phyloP scores from a whole-genome alignment of 2,797 vertebrate genomes.

The Carcharodon carcharias region DNA sequence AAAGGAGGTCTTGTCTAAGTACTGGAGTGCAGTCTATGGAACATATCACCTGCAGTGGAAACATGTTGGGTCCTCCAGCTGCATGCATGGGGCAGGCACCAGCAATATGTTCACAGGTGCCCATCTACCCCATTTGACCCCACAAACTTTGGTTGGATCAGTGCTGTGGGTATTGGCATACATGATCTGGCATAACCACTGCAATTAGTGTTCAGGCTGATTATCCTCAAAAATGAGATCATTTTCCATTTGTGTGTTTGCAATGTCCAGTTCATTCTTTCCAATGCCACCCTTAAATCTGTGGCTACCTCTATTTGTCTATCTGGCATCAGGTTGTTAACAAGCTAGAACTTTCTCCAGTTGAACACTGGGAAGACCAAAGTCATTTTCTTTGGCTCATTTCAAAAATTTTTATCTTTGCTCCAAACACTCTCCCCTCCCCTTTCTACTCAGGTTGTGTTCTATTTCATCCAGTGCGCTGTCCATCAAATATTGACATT shows the following conservation, averaged over 20 bases:
- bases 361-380: not conserved
- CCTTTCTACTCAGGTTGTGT: not conserved
- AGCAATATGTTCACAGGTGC: too few species aligned
- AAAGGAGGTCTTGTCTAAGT: not conserved
- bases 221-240: not conserved
- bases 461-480: not conserved
- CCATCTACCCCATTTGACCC: not conserved
- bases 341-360: not conserved
- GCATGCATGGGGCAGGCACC: not conserved
- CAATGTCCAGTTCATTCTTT: not conserved
- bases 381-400: not conserved
- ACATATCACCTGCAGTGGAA: not conserved
- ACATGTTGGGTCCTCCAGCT: not conserved
- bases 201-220: not conserved
- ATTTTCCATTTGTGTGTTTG: not conserved
- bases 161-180: not conserved
- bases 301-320: not conserved
- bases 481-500: not conserved
- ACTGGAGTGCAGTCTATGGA: not conserved
- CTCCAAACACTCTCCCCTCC: not conserved
- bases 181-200: not conserved
- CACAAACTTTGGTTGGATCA: not conserved
- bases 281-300: not conserved
- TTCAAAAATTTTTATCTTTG: not conserved
- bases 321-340: not conserved